Percentiles rank a stretch among this genome's conserved stretches.
Conservation (phyloP, 2,888 invertebrate species). For the Chelonus formosanus region DNA sequence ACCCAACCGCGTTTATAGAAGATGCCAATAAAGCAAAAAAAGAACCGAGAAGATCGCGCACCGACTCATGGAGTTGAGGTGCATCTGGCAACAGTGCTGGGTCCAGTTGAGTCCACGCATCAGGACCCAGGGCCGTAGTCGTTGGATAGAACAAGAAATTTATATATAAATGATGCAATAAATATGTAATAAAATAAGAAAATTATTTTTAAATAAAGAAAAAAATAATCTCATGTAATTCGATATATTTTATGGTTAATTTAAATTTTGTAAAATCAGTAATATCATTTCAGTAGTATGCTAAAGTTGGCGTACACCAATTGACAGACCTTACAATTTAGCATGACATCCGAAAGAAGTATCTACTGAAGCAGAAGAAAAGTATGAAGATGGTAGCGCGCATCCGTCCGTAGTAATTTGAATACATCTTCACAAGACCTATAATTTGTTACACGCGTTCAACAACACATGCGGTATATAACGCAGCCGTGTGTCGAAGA, state of each 20-base stretch:
- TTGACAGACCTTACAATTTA: conserved; percentile 1
- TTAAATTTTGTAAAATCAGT: neutral
- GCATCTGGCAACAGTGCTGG: conserved; percentile 38
- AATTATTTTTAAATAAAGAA: no score
- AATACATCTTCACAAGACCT: conserved; percentile 31
- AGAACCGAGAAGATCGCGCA: conserved; percentile 17
- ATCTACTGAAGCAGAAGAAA: conserved; percentile 12
- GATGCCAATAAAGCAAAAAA: conserved; percentile 28
- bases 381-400: conserved; percentile 29
- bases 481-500: conserved; percentile 21
- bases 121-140: conserved; percentile 25
- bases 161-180: no score
- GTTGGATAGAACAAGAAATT: conserved; percentile 4
- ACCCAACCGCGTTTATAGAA: conserved; percentile 31
- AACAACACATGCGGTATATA: neutral
- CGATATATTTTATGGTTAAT: neutral
- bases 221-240: no score
- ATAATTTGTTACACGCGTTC: conserved; percentile 34
- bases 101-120: conserved; percentile 42
- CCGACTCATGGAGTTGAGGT: conserved; percentile 14
- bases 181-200: no score
- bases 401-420: conserved; percentile 28
- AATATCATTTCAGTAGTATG: conserved; percentile 3
- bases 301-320: neutral
- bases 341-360: conserved; percentile 4